A percentile compares a stretch with the other conserved stretches of the same genome.
Evolutionary conservation across 2,797 vertebrate species (phyloP).

Genomic region (Taeniopygia guttata): DNA sequence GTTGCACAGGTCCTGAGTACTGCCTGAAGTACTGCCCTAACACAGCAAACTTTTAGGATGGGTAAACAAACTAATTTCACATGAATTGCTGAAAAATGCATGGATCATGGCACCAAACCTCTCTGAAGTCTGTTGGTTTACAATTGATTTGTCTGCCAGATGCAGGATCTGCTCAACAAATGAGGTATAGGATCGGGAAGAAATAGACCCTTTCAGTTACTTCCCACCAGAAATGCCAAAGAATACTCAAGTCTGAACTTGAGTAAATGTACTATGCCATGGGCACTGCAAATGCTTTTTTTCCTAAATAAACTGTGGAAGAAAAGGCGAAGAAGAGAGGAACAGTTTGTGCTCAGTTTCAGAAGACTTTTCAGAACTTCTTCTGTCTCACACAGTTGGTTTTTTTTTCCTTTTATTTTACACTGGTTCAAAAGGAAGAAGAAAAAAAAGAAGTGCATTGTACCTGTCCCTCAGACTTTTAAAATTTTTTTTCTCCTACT

Average conservation of each 20-base stretch:
- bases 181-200: background rate
- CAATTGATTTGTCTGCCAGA: background rate
- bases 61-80: background rate
- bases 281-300: background rate
- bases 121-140: background rate
- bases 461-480: background rate
- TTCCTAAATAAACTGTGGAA: background rate
- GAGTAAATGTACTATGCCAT: background rate
- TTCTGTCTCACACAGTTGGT: background rate
- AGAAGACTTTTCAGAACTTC: background rate
- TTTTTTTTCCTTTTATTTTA: background rate
- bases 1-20: background rate
- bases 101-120: background rate
- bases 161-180: background rate
- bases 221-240: background rate
- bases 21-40: background rate
- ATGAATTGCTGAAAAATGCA: background rate
- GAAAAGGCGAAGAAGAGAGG: background rate
- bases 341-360: background rate
- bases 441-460: fast-evolving
- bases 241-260: background rate
- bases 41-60: background rate
- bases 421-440: background rate
- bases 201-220: background rate
- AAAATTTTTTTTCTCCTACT: background rate